Percentiles rank a stretch among this genome's conserved stretches.
Evolutionary conservation across 2,797 vertebrate species (phyloP).

Genomic region (Gastrophryne carolinensis): DNA sequence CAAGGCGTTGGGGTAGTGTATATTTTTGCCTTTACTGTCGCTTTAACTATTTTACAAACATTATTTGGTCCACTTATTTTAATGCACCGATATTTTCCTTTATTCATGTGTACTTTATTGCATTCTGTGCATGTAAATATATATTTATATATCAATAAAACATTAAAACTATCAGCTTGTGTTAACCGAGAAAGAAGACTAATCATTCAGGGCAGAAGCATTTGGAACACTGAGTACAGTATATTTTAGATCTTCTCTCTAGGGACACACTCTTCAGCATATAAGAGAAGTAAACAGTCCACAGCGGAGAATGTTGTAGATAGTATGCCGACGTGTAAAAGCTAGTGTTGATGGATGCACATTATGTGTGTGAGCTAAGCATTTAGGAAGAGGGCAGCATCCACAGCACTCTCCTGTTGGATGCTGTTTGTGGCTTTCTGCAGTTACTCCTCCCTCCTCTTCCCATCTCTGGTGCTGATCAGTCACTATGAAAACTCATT

Average conservation of each 20-base stretch:
- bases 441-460: conserved; percentile 68
- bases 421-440: conserved; percentile 59
- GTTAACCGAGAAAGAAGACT: not conserved
- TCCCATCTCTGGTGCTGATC: conserved; percentile 64
- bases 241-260: not conserved
- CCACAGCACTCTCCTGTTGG: conserved; percentile 37
- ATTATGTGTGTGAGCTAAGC: not conserved
- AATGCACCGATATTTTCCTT: too few species aligned
- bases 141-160: too few species aligned
- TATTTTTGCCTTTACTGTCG: too few species aligned
- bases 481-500: conserved; percentile 73
- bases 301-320: not conserved
- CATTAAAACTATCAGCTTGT: too few species aligned
- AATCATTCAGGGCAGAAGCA: not conserved
- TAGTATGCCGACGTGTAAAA: not conserved
- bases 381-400: conserved; percentile 1
- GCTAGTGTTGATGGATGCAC: not conserved
- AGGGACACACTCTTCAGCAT: not conserved
- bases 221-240: not conserved
- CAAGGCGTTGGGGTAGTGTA: too few species aligned
- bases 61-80: too few species aligned
- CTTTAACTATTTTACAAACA: too few species aligned
- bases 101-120: too few species aligned
- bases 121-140: too few species aligned
- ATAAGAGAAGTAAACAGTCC: too few species aligned